phyloP scores from a whole-genome alignment of 2,888 invertebrate species.

The Enoplolaimus lenunculus region DNA sequence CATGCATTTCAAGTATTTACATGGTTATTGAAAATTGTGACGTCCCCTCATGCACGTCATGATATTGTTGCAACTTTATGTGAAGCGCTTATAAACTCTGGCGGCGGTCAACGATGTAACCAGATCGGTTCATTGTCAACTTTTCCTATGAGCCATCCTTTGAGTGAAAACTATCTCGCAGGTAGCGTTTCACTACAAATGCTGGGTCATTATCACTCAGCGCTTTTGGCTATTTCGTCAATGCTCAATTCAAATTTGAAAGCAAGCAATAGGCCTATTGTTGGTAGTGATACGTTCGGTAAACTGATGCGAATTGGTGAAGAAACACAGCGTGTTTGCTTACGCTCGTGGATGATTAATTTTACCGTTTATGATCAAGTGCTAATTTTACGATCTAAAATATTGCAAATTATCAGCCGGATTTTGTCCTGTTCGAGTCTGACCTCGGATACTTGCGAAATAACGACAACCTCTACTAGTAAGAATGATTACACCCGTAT shows the following conservation, averaged over 20 bases:
- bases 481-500: not conserved
- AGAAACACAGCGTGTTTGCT: conserved; percentile 31
- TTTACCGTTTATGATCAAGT: conserved; percentile 36
- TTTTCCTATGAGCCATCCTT: conserved; percentile 11
- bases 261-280: no score
- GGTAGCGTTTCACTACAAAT: conserved; percentile 23
- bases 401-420: conserved; percentile 34
- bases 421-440: conserved; percentile 30
- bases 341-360: conserved; percentile 38
- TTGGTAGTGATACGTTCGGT: conserved; percentile 34
- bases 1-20: conserved; percentile 58
- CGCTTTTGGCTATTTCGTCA: not conserved
- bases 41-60: conserved; percentile 52
- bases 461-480: not conserved
- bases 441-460: not conserved
- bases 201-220: conserved; percentile 33
- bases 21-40: conserved; percentile 80
- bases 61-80: not conserved
- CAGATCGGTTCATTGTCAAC: conserved; percentile 62
- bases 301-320: conserved; percentile 29
- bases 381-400: conserved; percentile 34
- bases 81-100: not conserved
- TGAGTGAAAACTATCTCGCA: conserved; percentile 16
- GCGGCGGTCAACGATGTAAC: conserved; percentile 48
- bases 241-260: conserved; percentile 27